These are phyloP conservation scores for Sciurus carolinensis DNA, from an alignment of 2,797 vertebrate species.

Conservation along the genomic window DNA sequence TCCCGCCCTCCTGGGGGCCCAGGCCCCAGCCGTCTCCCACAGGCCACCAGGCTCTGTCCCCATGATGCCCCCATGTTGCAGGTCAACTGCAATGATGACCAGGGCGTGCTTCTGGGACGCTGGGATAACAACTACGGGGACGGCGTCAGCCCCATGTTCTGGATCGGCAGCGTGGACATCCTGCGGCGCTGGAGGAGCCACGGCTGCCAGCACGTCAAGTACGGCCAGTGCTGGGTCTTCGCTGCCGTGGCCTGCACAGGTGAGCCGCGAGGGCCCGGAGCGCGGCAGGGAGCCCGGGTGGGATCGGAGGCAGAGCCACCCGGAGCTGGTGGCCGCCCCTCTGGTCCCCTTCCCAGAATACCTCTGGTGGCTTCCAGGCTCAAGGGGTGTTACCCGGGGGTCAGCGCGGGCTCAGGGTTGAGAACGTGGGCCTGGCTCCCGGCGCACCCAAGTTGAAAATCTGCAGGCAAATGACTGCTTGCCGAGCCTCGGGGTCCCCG, in stretches of 20 bases:
- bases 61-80: constrained; percentile 73
- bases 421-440: background rate
- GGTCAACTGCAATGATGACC: constrained; percentile 97
- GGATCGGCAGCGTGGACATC: constrained; percentile 96
- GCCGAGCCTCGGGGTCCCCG: background rate
- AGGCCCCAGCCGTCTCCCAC: background rate
- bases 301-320: background rate
- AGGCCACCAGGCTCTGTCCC: background rate
- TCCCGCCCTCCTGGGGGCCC: accelerated
- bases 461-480: background rate
- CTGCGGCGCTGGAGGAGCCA: constrained; percentile 92
- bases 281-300: accelerated
- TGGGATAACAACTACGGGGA: constrained; percentile 92
- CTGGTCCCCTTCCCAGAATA: background rate
- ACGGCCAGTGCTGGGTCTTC: constrained; percentile 99
- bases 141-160: constrained; percentile 94
- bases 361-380: background rate
- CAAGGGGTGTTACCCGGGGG: background rate
- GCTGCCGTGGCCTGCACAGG: constrained; percentile 96
- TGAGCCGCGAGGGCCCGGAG: constrained; percentile 80
- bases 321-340: background rate
- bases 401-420: background rate
- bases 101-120: constrained; percentile 93
- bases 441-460: background rate
- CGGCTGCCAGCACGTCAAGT: constrained; percentile 94